phyloP scores from a whole-genome alignment of 1,140 invertebrate species.

The Saccostrea echinata region DNA sequence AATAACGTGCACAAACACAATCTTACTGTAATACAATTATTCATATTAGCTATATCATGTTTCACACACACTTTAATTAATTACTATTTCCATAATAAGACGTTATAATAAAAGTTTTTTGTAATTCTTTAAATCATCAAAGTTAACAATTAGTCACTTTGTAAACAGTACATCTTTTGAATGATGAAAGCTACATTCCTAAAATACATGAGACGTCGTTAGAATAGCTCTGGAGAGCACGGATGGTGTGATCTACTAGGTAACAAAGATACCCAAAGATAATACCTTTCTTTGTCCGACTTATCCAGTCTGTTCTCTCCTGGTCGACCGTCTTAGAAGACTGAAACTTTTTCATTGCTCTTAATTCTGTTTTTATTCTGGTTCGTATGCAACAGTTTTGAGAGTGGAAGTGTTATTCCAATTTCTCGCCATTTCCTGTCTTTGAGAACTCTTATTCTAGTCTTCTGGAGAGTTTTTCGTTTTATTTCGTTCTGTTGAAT shows the following conservation, averaged over 20 bases:
- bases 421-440: background rate
- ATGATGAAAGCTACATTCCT: slow-evolving; percentile 28
- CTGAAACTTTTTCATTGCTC: background rate
- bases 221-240: background rate
- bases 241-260: slow-evolving; percentile 16
- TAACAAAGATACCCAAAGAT: slow-evolving; percentile 24
- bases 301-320: background rate
- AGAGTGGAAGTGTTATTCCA: background rate
- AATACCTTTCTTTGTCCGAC: background rate
- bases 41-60: no score
- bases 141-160: slow-evolving; percentile 6
- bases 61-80: no score
- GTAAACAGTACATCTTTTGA: background rate
- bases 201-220: slow-evolving; percentile 32
- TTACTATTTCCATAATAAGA: no score
- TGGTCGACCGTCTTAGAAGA: background rate
- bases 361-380: background rate
- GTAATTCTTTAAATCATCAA: background rate
- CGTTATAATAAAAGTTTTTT: background rate
- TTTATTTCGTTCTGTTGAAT: background rate
- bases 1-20: no score
- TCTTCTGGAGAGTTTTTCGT: background rate
- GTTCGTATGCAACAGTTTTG: background rate
- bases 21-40: no score
- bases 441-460: background rate